These are phyloP conservation scores for Cryptotis parvus DNA, from an alignment of 2,113 vertebrate genomes.

Conservation along the genomic window DNA sequence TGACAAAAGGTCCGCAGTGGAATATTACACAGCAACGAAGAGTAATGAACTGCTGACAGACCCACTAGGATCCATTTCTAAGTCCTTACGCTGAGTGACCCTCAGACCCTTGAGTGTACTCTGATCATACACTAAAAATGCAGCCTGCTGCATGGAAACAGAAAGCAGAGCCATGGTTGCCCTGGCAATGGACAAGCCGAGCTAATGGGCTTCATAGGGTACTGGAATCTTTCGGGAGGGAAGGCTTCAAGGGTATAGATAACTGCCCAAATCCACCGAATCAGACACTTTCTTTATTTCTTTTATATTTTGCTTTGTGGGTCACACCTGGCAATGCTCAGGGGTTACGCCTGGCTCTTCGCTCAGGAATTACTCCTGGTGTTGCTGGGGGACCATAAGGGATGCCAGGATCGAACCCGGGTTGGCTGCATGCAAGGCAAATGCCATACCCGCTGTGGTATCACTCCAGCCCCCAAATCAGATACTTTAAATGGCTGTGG, in stretches of 20 bases:
- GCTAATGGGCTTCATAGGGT: not conserved
- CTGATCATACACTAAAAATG: not conserved
- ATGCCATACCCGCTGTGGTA: too few relatives aligned
- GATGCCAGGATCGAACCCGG: too few relatives aligned
- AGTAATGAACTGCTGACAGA: not conserved
- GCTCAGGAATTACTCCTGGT: too few relatives aligned
- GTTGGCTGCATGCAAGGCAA: too few relatives aligned
- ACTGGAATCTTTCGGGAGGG: not conserved
- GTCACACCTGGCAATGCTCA: too few relatives aligned
- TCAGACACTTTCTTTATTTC: not conserved
- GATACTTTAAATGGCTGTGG: not conserved
- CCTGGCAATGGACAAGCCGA: not conserved
- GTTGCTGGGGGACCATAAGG: too few relatives aligned
- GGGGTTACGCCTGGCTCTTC: too few relatives aligned
- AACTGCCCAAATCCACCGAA: not conserved
- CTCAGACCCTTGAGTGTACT: not conserved
- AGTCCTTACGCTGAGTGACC: not conserved
- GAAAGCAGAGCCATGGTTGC: not conserved
- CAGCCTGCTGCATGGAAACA: not conserved
- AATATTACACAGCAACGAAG: constrained; percentile 2
- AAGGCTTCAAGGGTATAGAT: not conserved
- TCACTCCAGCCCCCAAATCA: not conserved
- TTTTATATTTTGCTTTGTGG: too few relatives aligned
- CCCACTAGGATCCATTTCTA: not conserved
- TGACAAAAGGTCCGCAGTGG: not conserved